These are phyloP conservation scores for Calephelis perditalis DNA, from an alignment of 2,888 invertebrate species.

Conservation along the genomic window DNA sequence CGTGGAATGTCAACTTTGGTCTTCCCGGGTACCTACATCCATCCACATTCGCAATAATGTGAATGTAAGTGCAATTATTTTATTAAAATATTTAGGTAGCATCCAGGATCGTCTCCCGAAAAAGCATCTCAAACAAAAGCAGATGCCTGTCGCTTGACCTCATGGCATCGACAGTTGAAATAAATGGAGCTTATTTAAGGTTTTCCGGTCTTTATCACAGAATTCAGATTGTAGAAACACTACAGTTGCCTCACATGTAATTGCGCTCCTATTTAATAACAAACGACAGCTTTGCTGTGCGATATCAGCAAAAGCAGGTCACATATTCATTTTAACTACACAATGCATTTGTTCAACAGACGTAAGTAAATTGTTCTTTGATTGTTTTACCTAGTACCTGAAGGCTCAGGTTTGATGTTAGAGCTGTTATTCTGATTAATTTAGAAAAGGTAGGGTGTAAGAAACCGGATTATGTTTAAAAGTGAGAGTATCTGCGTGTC, in stretches of 20 bases:
- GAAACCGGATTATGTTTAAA: no score
- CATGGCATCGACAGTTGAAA: no score
- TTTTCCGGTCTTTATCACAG: slow-evolving; percentile 27
- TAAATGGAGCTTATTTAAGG: not conserved
- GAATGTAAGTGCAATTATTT: no score
- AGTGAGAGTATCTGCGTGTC: no score
- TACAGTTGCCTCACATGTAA: slow-evolving; percentile 22
- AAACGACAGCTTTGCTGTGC: slow-evolving; percentile 36
- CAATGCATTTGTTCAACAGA: slow-evolving; percentile 32
- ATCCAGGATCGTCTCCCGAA: not conserved
- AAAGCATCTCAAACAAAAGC: not conserved
- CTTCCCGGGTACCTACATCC: no score
- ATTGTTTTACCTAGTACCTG: not conserved
- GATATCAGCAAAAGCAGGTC: slow-evolving; percentile 44
- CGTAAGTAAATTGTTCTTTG: slow-evolving; percentile 26
- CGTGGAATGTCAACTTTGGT: no score
- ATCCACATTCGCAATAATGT: no score
- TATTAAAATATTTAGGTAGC: no score
- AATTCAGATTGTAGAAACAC: not conserved
- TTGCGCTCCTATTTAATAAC: slow-evolving; percentile 35
- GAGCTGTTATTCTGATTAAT: no score
- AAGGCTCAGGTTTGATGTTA: no score
- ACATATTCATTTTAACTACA: slow-evolving; percentile 29
- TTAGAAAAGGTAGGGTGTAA: no score
- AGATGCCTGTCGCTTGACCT: no score